These are phyloP conservation scores for Eremobia ochroleuca DNA, from an alignment of 2,888 invertebrate genomes.

Conservation along the genomic window DNA sequence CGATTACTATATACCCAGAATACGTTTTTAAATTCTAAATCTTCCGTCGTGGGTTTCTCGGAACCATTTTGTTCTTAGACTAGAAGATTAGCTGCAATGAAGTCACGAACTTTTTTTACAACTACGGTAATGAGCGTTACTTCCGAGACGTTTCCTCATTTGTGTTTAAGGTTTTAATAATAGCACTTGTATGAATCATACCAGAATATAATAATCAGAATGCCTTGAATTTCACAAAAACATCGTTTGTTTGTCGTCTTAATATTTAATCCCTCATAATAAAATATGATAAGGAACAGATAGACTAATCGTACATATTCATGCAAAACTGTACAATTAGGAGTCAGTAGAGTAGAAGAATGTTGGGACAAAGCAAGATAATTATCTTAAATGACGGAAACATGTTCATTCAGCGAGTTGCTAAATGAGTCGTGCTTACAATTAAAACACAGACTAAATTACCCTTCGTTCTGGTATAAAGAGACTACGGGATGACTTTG, in stretches of 20 bases:
- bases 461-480: constrained; percentile 17
- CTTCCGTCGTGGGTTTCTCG: constrained; percentile 46
- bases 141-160: constrained; percentile 77
- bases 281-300: constrained; percentile 3
- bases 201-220: constrained; percentile 36
- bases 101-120: constrained; percentile 67
- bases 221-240: constrained; percentile 51
- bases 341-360: constrained; percentile 39
- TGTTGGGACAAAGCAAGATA: constrained; percentile 47
- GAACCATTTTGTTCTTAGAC: constrained; percentile 31
- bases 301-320: constrained; percentile 12
- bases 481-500: neutral
- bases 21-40: constrained; percentile 27
- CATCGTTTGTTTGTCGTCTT: constrained; percentile 5
- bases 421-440: constrained; percentile 53
- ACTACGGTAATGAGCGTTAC: constrained; percentile 66
- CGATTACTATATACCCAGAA: neutral
- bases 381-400: constrained; percentile 55
- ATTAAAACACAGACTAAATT: constrained; percentile 47
- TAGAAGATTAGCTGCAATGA: constrained; percentile 37
- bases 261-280: constrained; percentile 6
- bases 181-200: constrained; percentile 56
- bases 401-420: constrained; percentile 38
- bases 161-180: constrained; percentile 57
- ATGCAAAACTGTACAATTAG: constrained; percentile 41